Conservation (phyloP, 2,113 vertebrate genomes). For the Coptodon rendalli region DNA sequence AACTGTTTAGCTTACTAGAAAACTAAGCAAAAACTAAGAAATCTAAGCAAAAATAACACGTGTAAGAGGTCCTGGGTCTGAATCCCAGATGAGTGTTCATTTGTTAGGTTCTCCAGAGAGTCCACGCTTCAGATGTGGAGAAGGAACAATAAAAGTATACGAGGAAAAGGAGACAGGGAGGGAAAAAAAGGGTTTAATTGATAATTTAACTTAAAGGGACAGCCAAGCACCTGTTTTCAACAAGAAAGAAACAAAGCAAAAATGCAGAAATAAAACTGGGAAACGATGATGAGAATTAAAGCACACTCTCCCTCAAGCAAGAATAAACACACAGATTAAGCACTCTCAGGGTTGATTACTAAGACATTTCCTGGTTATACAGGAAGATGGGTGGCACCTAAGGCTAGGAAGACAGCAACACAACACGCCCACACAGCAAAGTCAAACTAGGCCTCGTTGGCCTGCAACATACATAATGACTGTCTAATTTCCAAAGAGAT, state of each 20-base stretch:
- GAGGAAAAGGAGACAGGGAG: rapidly evolving
- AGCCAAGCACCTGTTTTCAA: neutral
- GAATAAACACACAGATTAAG: neutral
- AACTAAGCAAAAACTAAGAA: rapidly evolving
- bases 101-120: neutral
- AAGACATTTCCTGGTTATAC: neutral
- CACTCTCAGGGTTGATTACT: neutral
- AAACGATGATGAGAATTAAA: neutral
- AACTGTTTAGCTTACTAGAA: neutral
- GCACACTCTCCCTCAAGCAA: neutral
- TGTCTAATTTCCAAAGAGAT: neutral
- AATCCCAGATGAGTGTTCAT: neutral
- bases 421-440: neutral
- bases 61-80: neutral
- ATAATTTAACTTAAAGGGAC: neutral
- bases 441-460: neutral
- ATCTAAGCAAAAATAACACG: neutral
- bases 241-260: rapidly evolving
- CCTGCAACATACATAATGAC: neutral
- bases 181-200: neutral
- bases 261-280: neutral
- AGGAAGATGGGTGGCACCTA: neutral
- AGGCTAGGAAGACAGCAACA: neutral
- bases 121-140: neutral
- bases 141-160: neutral